Evolutionary conservation across 1,140 invertebrate genomes (phyloP).

Genomic region (Drosophila arizonae): DNA sequence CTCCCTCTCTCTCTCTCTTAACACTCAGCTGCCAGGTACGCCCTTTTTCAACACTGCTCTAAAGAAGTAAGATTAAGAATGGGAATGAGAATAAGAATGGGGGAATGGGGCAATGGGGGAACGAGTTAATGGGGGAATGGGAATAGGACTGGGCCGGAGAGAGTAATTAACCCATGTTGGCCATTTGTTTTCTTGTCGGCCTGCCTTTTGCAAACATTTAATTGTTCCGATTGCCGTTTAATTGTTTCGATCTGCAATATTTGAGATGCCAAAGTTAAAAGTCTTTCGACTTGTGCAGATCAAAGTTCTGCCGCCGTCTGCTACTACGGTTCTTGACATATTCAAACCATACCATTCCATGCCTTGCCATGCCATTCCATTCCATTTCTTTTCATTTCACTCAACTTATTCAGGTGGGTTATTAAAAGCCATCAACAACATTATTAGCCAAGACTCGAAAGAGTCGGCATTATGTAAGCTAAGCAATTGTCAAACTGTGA

Average conservation of each 20-base stretch:
- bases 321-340: conserved; percentile 70
- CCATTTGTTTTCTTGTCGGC: conserved; percentile 42
- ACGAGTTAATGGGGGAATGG: conserved; percentile 15
- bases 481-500: conserved; percentile 52
- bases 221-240: conserved; percentile 70
- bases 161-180: conserved; percentile 75
- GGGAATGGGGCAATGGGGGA: conserved; percentile 18
- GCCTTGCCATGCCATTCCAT: conserved; percentile 35
- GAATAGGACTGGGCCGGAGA: conserved; percentile 39
- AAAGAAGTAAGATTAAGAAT: conserved; percentile 7
- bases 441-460: conserved; percentile 1
- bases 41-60: conserved; percentile 51
- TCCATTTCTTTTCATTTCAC: conserved; percentile 20
- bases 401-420: conserved; percentile 41
- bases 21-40: conserved; percentile 33
- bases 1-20: conserved; percentile 1
- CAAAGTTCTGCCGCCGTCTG: conserved; percentile 55
- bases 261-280: conserved; percentile 57
- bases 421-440: conserved; percentile 61
- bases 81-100: conserved; percentile 5
- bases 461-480: conserved; percentile 58
- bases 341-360: conserved; percentile 56
- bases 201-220: conserved; percentile 74
- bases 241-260: conserved; percentile 70
- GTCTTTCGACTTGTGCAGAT: conserved; percentile 36